Evolutionary conservation across 35 echinoderm and acorn worm genomes (phyloP).

Genomic region (Eucidaris tribuloides): DNA sequence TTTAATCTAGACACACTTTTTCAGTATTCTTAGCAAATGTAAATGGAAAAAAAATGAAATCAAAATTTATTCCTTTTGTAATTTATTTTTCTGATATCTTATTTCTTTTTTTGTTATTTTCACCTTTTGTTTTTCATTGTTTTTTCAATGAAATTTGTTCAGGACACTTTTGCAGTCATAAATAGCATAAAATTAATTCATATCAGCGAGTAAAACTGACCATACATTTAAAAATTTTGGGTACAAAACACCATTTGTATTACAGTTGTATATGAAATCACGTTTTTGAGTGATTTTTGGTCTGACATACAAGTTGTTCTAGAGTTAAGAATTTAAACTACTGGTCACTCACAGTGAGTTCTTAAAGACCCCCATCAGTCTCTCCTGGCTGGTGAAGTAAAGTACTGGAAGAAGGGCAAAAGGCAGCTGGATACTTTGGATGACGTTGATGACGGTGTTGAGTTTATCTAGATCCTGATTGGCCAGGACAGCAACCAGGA

Average conservation of each 20-base stretch:
- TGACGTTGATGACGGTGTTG: constrained; percentile 54
- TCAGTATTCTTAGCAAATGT: too few relatives aligned
- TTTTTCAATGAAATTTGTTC: too few relatives aligned
- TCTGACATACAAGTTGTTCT: neutral
- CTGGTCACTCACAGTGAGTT: constrained; percentile 27
- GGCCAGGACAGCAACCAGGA: constrained; percentile 51
- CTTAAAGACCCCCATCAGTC: constrained; percentile 81
- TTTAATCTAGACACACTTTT: too few relatives aligned
- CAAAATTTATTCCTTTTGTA: too few relatives aligned
- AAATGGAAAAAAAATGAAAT: too few relatives aligned
- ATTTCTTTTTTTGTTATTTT: too few relatives aligned
- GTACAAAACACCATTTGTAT: neutral
- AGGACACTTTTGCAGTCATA: too few relatives aligned
- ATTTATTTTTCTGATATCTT: too few relatives aligned
- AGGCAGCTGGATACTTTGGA: constrained; percentile 70
- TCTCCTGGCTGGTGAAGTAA: constrained; percentile 74
- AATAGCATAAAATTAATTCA: too few relatives aligned
- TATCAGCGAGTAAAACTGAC: neutral
- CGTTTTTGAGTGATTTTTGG: too few relatives aligned
- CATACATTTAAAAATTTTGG: neutral
- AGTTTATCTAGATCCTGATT: constrained; percentile 25
- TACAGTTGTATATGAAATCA: neutral
- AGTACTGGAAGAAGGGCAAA: constrained; percentile 72
- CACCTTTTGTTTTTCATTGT: too few relatives aligned
- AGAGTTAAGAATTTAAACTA: neutral